Evolutionary conservation across 2,797 vertebrate genomes (phyloP), one percentile per base, ranked within the genome.

Genomic region (Petrocephalus schoutedeni): DNA sequence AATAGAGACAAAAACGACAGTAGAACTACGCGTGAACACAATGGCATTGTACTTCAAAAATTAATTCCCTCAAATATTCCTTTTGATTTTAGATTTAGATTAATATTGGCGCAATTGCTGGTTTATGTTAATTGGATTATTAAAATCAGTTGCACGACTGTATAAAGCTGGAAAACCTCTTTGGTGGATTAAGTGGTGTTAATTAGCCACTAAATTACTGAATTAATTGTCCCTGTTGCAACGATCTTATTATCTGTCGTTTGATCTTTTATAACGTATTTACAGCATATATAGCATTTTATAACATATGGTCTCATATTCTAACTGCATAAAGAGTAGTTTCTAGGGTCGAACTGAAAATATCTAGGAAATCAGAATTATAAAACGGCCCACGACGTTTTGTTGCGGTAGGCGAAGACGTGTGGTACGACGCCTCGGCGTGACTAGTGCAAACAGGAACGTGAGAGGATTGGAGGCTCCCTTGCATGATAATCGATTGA

Each of bases 391-490:
- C 1, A 41, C 36, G 49, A 16, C 41, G 19, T 41, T 9, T n/a
- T 51, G 5, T 12, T 9, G 77, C 19, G 3, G 77, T 82, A 41
- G 36, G 77, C n/a, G 9, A 82, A 49, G n/a, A 82, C n/a, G 77
- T 82, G 19, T 49, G 32, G 64, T 71, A 32, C 21, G 64, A 14
- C 14, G 12, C 4, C 16, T 58, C 57, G 67, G 41, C 51, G 77
- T 61, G 84, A 86, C 53, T 21, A 86, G 36, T n/a, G 28, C 53
- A 86, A 88, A 74, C 19, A 86, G 8, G 9, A 28, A 19, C 32
- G 84, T 86, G 83, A 41, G 84, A 57, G 86, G 86, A 87, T 87
- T 19, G 86, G 88, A 77, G 86, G 64, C 88, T 85, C 88, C 14
- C 71, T 53, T 83, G 87, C 53, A 89, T 86, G 83, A 87, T 57